Evolutionary conservation across 1,140 invertebrate species (phyloP).

Genomic region (Yoshiicerus persimilis): DNA sequence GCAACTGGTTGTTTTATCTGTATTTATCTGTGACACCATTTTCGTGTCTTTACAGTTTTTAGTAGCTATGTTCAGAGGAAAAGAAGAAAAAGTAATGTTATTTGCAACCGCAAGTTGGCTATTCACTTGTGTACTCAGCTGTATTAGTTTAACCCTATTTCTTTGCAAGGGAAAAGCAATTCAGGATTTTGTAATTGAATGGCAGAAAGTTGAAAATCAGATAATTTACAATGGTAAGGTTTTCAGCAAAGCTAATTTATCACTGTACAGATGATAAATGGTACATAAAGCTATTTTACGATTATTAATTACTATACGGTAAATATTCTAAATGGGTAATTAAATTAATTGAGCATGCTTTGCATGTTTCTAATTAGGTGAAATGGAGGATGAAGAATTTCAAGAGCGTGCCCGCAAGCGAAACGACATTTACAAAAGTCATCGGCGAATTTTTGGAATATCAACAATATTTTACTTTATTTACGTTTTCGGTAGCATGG

Average conservation of each 20-base stretch:
- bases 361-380: background rate
- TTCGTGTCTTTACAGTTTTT: background rate
- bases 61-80: background rate
- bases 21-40: background rate
- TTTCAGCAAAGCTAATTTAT: too few relatives aligned
- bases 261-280: too few relatives aligned
- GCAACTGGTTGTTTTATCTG: background rate
- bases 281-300: too few relatives aligned
- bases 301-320: background rate
- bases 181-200: background rate
- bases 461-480: background rate
- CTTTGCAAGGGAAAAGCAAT: background rate
- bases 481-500: background rate
- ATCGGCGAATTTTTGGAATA: background rate
- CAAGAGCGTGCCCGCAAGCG: background rate
- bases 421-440: background rate
- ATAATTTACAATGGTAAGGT: background rate
- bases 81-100: background rate
- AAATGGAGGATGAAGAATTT: background rate
- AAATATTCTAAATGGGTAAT: background rate
- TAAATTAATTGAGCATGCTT: too few relatives aligned
- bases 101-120: background rate
- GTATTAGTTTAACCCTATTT: background rate
- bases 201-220: background rate
- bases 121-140: background rate